These are phyloP conservation scores for Chirona hameri DNA, from an alignment of 2,888 invertebrate species.

Conservation along the genomic window DNA sequence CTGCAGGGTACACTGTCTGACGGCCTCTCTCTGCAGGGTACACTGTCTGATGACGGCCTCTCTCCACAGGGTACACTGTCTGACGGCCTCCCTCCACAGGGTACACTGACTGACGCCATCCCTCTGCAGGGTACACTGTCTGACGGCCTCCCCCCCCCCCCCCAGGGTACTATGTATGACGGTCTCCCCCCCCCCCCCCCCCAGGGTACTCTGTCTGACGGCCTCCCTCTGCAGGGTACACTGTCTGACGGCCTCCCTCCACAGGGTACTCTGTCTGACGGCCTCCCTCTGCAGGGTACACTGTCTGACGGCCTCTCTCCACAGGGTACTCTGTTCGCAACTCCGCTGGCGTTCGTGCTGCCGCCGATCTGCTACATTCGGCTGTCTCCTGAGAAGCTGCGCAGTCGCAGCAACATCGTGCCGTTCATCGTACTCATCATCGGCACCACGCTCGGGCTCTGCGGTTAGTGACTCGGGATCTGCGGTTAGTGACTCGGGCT, in stretches of 20 bases:
- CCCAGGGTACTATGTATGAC: slow-evolving; percentile 33
- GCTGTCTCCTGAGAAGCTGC: slow-evolving; percentile 47
- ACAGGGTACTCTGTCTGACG: slow-evolving; percentile 73
- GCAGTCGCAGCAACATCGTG: not conserved
- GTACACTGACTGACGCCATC: too few relatives aligned
- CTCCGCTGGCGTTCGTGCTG: slow-evolving; percentile 75
- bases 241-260: too few relatives aligned
- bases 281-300: not conserved
- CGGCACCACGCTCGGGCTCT: not conserved
- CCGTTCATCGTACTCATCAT: not conserved
- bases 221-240: too few relatives aligned
- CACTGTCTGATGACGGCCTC: too few relatives aligned
- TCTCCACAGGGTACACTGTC: too few relatives aligned
- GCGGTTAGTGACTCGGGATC: not conserved
- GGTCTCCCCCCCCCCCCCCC: not conserved
- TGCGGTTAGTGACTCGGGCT: not conserved
- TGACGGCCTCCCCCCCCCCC: too few relatives aligned
- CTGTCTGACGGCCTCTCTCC: slow-evolving; percentile 34
- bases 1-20: too few relatives aligned
- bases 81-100: too few relatives aligned
- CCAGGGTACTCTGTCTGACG: too few relatives aligned
- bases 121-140: too few relatives aligned
- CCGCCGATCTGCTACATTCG: slow-evolving; percentile 74
- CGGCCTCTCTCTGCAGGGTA: too few relatives aligned
- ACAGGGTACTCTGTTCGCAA: slow-evolving; percentile 74